phyloP scores from a whole-genome alignment of 64 coral and sea anemone species.

The Pachyseris speciosa region DNA sequence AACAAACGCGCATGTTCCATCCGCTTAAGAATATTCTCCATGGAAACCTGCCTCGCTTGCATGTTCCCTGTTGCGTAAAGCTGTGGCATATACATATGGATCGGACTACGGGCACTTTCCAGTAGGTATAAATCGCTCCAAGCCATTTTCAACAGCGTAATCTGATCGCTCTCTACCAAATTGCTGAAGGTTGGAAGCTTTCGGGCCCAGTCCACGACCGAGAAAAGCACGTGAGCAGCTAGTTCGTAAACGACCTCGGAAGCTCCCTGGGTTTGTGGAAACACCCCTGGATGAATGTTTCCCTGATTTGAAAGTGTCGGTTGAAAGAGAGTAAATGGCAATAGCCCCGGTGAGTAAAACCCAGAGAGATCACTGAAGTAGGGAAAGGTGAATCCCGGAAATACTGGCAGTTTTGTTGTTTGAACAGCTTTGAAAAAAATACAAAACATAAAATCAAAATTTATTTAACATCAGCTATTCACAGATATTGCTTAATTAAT shows the following conservation, averaged over 20 bases:
- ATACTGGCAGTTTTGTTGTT: slow-evolving; percentile 83
- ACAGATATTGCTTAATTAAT: too few species aligned
- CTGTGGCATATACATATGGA: slow-evolving; percentile 86
- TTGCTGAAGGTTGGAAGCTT: slow-evolving; percentile 86
- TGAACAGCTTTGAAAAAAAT: slow-evolving; percentile 68
- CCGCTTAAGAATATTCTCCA: slow-evolving; percentile 92
- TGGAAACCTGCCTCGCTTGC: slow-evolving; percentile 81
- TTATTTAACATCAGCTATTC: neutral
- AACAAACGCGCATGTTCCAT: slow-evolving; percentile 89
- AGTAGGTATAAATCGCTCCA: slow-evolving; percentile 91
- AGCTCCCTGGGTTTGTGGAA: slow-evolving; percentile 57
- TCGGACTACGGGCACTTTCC: slow-evolving; percentile 77
- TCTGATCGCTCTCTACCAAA: slow-evolving; percentile 78
- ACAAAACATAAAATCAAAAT: neutral
- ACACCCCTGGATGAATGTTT: slow-evolving; percentile 60
- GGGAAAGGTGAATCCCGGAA: slow-evolving; percentile 74
- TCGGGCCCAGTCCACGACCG: slow-evolving; percentile 88
- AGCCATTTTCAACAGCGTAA: slow-evolving; percentile 75
- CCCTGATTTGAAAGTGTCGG: slow-evolving; percentile 52
- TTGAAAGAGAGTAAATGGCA: slow-evolving; percentile 73
- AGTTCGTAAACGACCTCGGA: slow-evolving; percentile 89
- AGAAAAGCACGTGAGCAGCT: slow-evolving; percentile 90
- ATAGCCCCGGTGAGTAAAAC: slow-evolving; percentile 65
- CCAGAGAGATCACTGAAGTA: slow-evolving; percentile 66
- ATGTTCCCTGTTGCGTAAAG: slow-evolving; percentile 76